Conservation (phyloP, 2,888 invertebrate genomes). For the Epinotia ramella region DNA sequence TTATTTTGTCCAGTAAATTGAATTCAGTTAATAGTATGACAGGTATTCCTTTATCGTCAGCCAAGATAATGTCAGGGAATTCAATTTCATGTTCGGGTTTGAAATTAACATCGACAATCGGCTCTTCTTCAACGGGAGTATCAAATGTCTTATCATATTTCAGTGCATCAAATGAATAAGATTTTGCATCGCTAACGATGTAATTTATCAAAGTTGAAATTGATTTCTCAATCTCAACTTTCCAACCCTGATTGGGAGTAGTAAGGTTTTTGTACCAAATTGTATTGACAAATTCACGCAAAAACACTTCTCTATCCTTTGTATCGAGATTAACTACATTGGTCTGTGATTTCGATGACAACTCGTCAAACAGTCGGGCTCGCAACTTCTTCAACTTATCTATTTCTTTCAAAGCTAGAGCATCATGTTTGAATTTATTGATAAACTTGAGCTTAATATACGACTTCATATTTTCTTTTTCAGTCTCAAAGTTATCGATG, state of each 20-base stretch:
- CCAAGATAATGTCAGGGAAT: slow-evolving; percentile 62
- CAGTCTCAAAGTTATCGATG: slow-evolving; percentile 52
- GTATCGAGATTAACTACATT: slow-evolving; percentile 47
- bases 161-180: slow-evolving; percentile 59
- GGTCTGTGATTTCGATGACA: slow-evolving; percentile 41
- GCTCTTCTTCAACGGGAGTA: slow-evolving; percentile 51
- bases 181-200: slow-evolving; percentile 58
- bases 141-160: slow-evolving; percentile 55
- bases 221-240: slow-evolving; percentile 57
- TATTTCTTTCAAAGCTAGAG: slow-evolving; percentile 55
- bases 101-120: slow-evolving; percentile 55
- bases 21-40: slow-evolving; percentile 57
- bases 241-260: slow-evolving; percentile 38
- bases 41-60: slow-evolving; percentile 62
- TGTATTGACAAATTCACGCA: slow-evolving; percentile 51
- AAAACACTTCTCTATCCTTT: slow-evolving; percentile 52
- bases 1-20: slow-evolving; percentile 58
- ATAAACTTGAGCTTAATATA: slow-evolving; percentile 60
- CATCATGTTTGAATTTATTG: slow-evolving; percentile 48
- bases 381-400: slow-evolving; percentile 55
- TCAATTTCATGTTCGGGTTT: slow-evolving; percentile 58
- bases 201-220: slow-evolving; percentile 63
- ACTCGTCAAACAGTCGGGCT: slow-evolving; percentile 51
- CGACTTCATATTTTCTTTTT: slow-evolving; percentile 56
- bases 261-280: slow-evolving; percentile 54